These are phyloP conservation scores for Pachliopta kotzebuea DNA, from an alignment of 2,888 invertebrate species.

Conservation along the genomic window DNA sequence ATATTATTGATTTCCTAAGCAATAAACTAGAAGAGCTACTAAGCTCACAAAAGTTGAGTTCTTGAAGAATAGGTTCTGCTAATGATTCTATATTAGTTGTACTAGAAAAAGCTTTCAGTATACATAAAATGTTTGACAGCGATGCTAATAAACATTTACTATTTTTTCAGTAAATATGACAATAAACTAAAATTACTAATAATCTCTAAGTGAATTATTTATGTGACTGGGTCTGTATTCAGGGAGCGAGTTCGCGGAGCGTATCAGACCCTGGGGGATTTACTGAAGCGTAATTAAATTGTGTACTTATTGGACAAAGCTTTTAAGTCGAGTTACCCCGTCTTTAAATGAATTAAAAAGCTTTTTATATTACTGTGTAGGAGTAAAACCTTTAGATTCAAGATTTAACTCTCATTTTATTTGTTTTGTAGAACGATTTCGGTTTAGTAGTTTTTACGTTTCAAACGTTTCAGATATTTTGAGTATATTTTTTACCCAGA, in stretches of 20 bases:
- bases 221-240: not conserved
- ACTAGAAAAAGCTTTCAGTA: no score
- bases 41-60: no score
- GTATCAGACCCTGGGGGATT: not conserved
- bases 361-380: not conserved
- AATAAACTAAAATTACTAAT: not conserved
- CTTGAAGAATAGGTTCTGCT: no score
- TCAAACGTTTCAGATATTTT: no score
- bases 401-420: not conserved
- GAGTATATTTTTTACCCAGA: no score
- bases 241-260: not conserved
- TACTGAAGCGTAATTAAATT: constrained; percentile 10
- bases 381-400: not conserved
- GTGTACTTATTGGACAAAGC: constrained; percentile 6
- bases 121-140: no score
- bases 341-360: constrained; percentile 5
- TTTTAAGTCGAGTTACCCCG: not conserved
- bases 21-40: no score
- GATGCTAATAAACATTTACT: not conserved
- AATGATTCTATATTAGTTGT: no score
- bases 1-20: no score
- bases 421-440: not conserved
- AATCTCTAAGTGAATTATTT: not conserved
- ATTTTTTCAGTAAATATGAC: not conserved
- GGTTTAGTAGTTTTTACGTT: no score